phyloP scores from a whole-genome alignment of 1,140 invertebrate species.

The Drosophila kohkoa region DNA sequence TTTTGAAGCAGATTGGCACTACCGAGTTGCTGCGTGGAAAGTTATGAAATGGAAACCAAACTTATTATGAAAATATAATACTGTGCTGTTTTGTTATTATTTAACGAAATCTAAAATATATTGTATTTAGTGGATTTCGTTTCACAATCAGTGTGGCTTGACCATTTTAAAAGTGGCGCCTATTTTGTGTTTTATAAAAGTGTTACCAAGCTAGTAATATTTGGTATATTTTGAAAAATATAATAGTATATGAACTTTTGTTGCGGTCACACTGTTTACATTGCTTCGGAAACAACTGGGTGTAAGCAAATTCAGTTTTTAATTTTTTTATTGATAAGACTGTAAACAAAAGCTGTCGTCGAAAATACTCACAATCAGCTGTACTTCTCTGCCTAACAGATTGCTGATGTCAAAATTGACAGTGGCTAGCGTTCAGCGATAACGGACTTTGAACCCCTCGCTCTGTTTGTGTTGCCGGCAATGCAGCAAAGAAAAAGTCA shows the following conservation, averaged over 20 bases:
- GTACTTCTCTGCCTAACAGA: background rate
- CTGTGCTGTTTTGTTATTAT: background rate
- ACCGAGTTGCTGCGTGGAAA: background rate
- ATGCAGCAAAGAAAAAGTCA: conserved; percentile 22
- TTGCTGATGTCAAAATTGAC: conserved; percentile 19
- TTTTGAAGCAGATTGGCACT: conserved; percentile 17
- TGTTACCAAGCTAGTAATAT: background rate
- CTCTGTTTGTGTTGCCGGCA: conserved; percentile 17
- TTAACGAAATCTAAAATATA: conserved; percentile 4
- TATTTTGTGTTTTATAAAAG: background rate
- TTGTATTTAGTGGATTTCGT: background rate
- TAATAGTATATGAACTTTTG: background rate
- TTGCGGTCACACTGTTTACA: conserved; percentile 3
- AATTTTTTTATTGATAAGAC: conserved; percentile 11
- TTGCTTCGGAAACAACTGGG: background rate
- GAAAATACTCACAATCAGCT: background rate
- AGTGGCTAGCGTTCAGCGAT: background rate
- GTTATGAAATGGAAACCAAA: background rate
- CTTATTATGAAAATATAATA: background rate
- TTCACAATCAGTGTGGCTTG: background rate
- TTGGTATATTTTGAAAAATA: background rate
- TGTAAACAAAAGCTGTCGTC: conserved; percentile 10
- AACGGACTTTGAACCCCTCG: conserved; percentile 40
- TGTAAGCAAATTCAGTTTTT: background rate
- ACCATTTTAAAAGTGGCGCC: too few relatives aligned